Base-by-base conservation (phyloP, 1,140 invertebrate genomes). In the Cyrtorhinus lividipennis region DNA sequence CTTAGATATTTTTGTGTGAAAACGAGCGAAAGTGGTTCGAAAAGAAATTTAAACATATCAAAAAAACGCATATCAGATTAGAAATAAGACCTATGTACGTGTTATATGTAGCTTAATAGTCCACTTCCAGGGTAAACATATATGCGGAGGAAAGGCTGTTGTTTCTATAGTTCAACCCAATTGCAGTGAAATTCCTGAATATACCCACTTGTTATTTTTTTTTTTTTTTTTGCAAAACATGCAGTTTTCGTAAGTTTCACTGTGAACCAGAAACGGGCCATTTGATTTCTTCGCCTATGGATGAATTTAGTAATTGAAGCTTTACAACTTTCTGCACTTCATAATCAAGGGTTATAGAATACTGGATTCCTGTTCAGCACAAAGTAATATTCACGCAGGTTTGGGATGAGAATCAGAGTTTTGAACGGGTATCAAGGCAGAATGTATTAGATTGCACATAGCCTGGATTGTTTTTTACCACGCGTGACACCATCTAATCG, bases 81-180 rank as follows among this genome's bases (percentile, higher is more conserved):
- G 26, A 15, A 25, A 5, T 26, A 53, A 56, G 27, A 8, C 57
- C 8, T 13, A 30, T 25, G 45, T 38, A 27, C 24, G n/a, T 60
- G 44, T 61, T 60, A 53, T 48, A 58, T 60, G 38, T 64, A 64
- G 63, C 62, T 59, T 53, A 64, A 48, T 61, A 61, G 63, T 64
- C 24, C 59, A 64, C 24, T 64, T 64, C 56, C 63, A 64, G 63
- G 63, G 63, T 64, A 64, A 63, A 38, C 2, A 62, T 10, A 1
- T 61, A 15, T 15, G 48, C 20, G 48, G 48, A 53, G 48, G 48
- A 53, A 53, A 53, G 48, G 48, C 48, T 53, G 48, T 53, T 53
- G 48, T 53, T 53, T 53, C 48, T 20, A 53, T 53, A 53, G 48
- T 53, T 53, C 48, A 53, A 53, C 20, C 5, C 18, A 53, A 8